Evolutionary conservation across 2,888 invertebrate species (phyloP).

Genomic region (Neoaliturus tenellus): DNA sequence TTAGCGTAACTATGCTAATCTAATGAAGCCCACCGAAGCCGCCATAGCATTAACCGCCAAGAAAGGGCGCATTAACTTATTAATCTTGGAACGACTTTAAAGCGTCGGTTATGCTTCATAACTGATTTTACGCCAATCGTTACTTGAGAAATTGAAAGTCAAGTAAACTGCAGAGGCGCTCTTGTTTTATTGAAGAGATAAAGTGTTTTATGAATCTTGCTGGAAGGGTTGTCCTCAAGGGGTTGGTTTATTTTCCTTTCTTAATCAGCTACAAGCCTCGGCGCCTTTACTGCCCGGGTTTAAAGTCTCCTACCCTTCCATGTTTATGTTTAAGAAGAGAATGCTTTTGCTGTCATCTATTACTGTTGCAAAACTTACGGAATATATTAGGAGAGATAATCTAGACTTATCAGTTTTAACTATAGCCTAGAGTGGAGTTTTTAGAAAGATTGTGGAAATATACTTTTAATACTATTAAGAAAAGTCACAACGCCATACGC

Average conservation of each 20-base stretch:
- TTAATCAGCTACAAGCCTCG: slow-evolving; percentile 34
- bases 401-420: too few species aligned
- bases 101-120: slow-evolving; percentile 35
- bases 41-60: not conserved
- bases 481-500: too few species aligned
- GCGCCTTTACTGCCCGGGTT: not conserved
- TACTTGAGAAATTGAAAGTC: slow-evolving; percentile 45
- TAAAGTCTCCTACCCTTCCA: not conserved
- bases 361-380: not conserved
- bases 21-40: not conserved
- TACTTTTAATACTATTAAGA: too few species aligned
- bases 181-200: slow-evolving; percentile 32
- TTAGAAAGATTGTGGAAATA: too few species aligned
- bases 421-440: too few species aligned
- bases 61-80: slow-evolving; percentile 35
- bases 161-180: slow-evolving; percentile 10
- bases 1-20: slow-evolving; percentile 2
- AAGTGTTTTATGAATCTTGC: slow-evolving; percentile 43
- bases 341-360: not conserved
- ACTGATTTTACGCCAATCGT: slow-evolving; percentile 39
- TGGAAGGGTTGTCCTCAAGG: slow-evolving; percentile 27
- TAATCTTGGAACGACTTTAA: slow-evolving; percentile 32
- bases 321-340: not conserved
- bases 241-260: slow-evolving; percentile 30
- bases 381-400: too few species aligned